These are phyloP conservation scores for Sarcophaga peregrina DNA, from an alignment of 1,140 invertebrate species.

Conservation along the genomic window DNA sequence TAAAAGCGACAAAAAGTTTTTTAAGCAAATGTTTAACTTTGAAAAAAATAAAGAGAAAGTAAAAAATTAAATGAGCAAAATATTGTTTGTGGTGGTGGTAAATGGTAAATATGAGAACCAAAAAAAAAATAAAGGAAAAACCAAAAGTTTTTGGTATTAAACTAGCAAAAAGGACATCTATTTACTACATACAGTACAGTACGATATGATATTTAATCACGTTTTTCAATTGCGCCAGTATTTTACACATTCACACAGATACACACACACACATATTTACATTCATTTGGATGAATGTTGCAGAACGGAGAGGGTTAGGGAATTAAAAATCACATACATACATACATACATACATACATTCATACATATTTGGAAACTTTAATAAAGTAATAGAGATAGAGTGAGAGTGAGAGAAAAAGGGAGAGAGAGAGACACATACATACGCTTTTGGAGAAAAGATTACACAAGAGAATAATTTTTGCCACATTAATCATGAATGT, in stretches of 20 bases:
- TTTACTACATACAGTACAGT: too few relatives aligned
- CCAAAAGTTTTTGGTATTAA: neutral
- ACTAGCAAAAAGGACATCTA: neutral
- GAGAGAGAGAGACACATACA: neutral
- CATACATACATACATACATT: neutral
- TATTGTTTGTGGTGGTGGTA: neutral
- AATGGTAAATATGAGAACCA: conserved; percentile 1
- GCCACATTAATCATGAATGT: conserved; percentile 37
- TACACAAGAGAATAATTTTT: conserved; percentile 40
- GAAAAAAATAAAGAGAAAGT: neutral
- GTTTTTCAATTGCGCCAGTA: neutral
- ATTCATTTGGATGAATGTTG: too few relatives aligned
- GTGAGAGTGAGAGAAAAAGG: too few relatives aligned
- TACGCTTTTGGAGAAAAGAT: neutral
- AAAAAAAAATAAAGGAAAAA: neutral
- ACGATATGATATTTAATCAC: neutral
- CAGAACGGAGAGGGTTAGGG: too few relatives aligned
- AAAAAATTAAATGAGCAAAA: neutral
- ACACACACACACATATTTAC: too few relatives aligned
- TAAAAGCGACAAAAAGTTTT: neutral
- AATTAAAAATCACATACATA: too few relatives aligned
- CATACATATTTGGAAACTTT: neutral
- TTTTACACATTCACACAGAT: too few relatives aligned
- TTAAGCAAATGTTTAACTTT: conserved; percentile 12
- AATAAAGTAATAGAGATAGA: neutral